A percentile compares a stretch with the other conserved stretches of the same genome.
Conservation (phyloP, 2,888 invertebrate species). For the Tinea trinotella region DNA sequence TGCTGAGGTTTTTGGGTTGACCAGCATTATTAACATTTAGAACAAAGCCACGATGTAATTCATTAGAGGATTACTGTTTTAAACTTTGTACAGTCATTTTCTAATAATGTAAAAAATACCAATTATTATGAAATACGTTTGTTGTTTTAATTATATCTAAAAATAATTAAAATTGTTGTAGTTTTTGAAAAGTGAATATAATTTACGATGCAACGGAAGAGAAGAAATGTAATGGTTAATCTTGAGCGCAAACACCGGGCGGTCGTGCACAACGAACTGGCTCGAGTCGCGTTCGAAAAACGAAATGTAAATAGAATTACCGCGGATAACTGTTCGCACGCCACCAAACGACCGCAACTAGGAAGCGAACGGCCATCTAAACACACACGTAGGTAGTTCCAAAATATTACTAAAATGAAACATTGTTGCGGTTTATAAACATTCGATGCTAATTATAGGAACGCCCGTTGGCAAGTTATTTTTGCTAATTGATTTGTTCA, state of each 20-base stretch:
- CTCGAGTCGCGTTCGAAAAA: slow-evolving; percentile 19
- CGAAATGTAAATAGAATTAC: slow-evolving; percentile 24
- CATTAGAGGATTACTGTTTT: no score
- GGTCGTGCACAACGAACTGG: slow-evolving; percentile 11
- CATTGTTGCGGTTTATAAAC: not conserved
- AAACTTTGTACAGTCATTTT: no score
- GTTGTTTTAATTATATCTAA: no score
- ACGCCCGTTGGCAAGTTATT: not conserved
- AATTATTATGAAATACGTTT: not conserved
- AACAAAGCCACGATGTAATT: no score
- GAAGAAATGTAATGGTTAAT: slow-evolving; percentile 7
- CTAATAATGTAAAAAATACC: no score
- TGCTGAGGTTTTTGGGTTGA: slow-evolving; percentile 1
- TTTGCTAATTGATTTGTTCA: slow-evolving; percentile 4
- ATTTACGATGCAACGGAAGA: not conserved
- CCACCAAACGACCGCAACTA: slow-evolving; percentile 11
- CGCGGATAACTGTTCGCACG: slow-evolving; percentile 22
- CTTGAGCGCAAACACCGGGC: not conserved
- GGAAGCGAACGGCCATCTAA: slow-evolving; percentile 7
- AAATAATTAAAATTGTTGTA: no score
- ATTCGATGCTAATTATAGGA: not conserved
- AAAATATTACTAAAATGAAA: not conserved
- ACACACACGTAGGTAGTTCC: slow-evolving; percentile 4
- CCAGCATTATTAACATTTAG: not conserved
- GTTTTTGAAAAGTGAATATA: not conserved